Base-by-base conservation (phyloP, 2,888 invertebrate genomes). In the Rhingia rostrata region DNA sequence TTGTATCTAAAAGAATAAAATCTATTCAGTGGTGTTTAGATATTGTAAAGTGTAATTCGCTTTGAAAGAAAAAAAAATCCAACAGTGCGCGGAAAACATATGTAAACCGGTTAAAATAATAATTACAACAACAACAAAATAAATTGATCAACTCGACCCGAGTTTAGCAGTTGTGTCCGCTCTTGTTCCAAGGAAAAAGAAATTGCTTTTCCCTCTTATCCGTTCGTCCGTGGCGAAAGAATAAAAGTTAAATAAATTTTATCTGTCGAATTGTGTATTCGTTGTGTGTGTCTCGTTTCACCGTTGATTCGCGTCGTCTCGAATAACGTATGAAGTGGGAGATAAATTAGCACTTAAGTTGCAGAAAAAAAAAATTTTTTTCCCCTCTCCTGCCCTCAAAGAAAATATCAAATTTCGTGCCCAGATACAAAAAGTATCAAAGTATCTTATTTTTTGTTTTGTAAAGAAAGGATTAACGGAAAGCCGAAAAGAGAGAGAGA, bases 151-250 rank as follows among this genome's bases (percentile, higher is more conserved):
- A 64, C 64, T 60, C 61, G 35, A 45, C 39, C 53, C 51, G 53
- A 70, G 70, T 75, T 49, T 35, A 64, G 70, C 66, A 81, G 69
- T 60, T 60, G 67, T 81, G 82, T 56, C 66, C 49, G 82, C 67
- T 82, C 77, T 82, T 51, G 72, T 82, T 82, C 22, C 78, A 74
- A 78, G 83, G 78, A 78, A 69, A 83, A 83, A 83, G 83, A 83
- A 83, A 83, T 83, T 83, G 22, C 30, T 47, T 83, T 9, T 47
- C 53, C 39, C 72, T 72, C 64, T 37, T 33, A 32, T 53, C 60
- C 39, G 10, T 53, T 45, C 63, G 47, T 47, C 35, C 43, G 51
- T 39, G 66, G 70, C 41, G 14, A 35, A 39, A 12, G 37, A 67
- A 49, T 56, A 66, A 32, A 66, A 54, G 43, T 39, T 72, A 30